Base-by-base conservation (phyloP, 2,113 vertebrate species). In the Pedetes capensis region DNA sequence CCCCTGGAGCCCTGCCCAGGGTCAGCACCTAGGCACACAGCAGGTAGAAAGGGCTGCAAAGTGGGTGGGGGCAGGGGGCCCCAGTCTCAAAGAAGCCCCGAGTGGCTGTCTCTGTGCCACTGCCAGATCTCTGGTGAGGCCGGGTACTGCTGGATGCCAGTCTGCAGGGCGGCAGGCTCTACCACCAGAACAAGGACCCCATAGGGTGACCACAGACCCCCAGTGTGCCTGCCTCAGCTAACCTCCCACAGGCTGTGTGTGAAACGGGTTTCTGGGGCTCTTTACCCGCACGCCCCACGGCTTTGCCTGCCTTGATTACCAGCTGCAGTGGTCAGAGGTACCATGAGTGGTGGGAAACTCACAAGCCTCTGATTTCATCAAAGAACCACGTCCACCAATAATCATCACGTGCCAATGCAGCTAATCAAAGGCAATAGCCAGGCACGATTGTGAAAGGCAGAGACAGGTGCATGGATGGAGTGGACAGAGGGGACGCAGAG, bases 181-280 rank as follows among this genome's bases (percentile, higher is more conserved):
- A 55, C 44, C n/a, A 5, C 13, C 51, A 1, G 32, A 79, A 61
- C 3, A 1, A 32, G 29, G 61, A 25, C 8, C 7, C 44, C 32
- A 75, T 27, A 27, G 27, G 57, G 74, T 14, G 16, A 59, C 78
- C 2, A 2, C 5, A 37, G 59, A 69, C 20, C 57, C 0, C 1
- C 14, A 11, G 18, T 3, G 1, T 16, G 3, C 2, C 51, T 23
- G 39, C 25, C 75, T 76, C 32, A n/a, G 69, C 68, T 18, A 64
- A n/a, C n/a, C n/a, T n/a, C n/a, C n/a, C n/a, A n/a, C n/a, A n/a
- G n/a, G 80, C 17, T 1, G 0, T 2, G 0, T 18, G 17, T 44
- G 49, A 29, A 2, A 0, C 6, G 55, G 47, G 42, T 29, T 5
- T n/a, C 32, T 42, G 1, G 3, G 0, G 9, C 42, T 42, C 74